phyloP scores from a whole-genome alignment of 2,797 vertebrate species.

The Myotis myotis region DNA sequence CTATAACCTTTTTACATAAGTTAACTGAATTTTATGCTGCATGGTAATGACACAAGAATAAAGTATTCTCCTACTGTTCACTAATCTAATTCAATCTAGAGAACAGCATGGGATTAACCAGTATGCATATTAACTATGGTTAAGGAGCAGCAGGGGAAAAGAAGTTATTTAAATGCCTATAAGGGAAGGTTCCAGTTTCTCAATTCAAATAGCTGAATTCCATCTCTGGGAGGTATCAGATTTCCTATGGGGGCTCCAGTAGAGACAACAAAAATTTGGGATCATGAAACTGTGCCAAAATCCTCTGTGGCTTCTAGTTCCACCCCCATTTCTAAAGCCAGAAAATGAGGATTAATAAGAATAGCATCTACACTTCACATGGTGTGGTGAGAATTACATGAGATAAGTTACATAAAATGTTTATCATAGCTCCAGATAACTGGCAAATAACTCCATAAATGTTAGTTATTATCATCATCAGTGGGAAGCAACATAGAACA shows the following conservation, averaged over 20 bases:
- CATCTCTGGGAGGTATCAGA: too few species aligned
- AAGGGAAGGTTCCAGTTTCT: too few species aligned
- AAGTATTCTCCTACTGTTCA: slow-evolving; percentile 44
- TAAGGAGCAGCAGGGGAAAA: neutral
- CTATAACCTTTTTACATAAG: slow-evolving; percentile 41
- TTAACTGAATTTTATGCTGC: slow-evolving; percentile 26
- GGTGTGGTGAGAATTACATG: too few species aligned
- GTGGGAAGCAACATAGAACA: too few species aligned
- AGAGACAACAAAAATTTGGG: too few species aligned
- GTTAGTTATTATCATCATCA: neutral
- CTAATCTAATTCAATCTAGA: slow-evolving; percentile 53
- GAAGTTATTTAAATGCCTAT: too few species aligned
- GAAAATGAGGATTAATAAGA: neutral
- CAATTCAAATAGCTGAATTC: too few species aligned
- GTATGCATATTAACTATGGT: slow-evolving; percentile 16
- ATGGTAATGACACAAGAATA: slow-evolving; percentile 44
- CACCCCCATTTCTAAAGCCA: neutral
- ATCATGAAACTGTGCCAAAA: too few species aligned
- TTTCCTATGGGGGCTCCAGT: too few species aligned
- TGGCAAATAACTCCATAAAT: neutral
- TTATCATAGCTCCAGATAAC: neutral
- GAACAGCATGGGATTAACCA: slow-evolving; percentile 48
- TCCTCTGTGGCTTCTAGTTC: neutral
- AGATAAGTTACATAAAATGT: too few species aligned
- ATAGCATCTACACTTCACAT: too few species aligned